These are phyloP conservation scores for Wasmannia auropunctata DNA, from an alignment of 1,140 invertebrate genomes.

Conservation along the genomic window DNA sequence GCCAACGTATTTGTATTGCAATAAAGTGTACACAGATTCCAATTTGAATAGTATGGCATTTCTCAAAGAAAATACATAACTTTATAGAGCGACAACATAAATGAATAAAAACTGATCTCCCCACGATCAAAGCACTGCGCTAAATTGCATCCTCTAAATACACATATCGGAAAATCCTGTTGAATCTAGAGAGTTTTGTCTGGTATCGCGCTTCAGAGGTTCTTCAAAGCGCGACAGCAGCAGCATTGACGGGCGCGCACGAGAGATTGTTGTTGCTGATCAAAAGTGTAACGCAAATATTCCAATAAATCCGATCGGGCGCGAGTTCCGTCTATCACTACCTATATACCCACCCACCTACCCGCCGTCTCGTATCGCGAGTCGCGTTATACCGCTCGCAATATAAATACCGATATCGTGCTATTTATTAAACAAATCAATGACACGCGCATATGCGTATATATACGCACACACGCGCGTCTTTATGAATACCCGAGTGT, in stretches of 20 bases:
- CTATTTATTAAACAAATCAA: slow-evolving; percentile 76
- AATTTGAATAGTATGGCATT: not conserved
- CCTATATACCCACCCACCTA: not conserved
- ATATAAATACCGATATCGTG: slow-evolving; percentile 64
- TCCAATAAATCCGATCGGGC: slow-evolving; percentile 45
- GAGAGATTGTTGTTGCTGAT: slow-evolving; percentile 42
- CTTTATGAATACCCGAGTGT: not conserved
- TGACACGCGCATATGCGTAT: not conserved
- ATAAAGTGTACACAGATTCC: not conserved
- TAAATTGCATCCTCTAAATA: slow-evolving; percentile 47
- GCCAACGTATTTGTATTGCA: not conserved
- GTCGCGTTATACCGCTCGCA: slow-evolving; percentile 40
- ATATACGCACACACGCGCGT: not conserved
- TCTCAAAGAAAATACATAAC: not conserved
- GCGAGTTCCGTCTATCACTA: slow-evolving; percentile 17
- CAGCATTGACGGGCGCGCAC: slow-evolving; percentile 9
- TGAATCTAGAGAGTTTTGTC: slow-evolving; percentile 16
- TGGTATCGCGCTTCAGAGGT: slow-evolving; percentile 25
- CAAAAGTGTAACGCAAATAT: slow-evolving; percentile 52
- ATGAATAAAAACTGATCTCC: slow-evolving; percentile 23
- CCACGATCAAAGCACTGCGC: not conserved
- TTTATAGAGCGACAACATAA: not conserved
- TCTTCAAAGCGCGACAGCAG: slow-evolving; percentile 42
- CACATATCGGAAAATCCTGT: slow-evolving; percentile 36
- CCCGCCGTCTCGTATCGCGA: not conserved